Evolutionary conservation across 2,797 vertebrate genomes (phyloP).

Genomic region (Zonotrichia albicollis): DNA sequence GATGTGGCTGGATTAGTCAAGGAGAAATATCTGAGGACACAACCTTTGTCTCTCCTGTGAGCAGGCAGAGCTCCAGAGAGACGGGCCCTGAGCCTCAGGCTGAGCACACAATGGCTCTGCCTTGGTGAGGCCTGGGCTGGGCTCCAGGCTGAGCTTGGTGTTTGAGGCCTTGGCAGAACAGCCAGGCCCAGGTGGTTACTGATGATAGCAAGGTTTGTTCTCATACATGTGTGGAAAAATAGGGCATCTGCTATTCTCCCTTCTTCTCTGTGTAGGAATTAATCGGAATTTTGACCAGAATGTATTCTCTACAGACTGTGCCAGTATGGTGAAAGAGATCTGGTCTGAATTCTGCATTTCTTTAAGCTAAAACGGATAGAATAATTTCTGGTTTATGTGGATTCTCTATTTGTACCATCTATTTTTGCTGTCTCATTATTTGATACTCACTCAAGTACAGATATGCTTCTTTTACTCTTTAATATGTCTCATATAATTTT

Average conservation of each 20-base stretch:
- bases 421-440: not conserved
- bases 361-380: not conserved
- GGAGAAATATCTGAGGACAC: not conserved
- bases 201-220: not conserved
- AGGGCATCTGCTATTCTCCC: not conserved
- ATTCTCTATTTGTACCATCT: not conserved
- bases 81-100: not conserved
- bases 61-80: not conserved
- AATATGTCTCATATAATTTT: not conserved
- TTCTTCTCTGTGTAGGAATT: not conserved
- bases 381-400: not conserved
- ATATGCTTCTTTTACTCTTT: not conserved
- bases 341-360: not conserved
- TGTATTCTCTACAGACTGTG: not conserved
- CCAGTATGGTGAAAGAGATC: not conserved
- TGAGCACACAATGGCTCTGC: not conserved
- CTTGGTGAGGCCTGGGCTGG: not conserved
- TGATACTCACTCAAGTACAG: not conserved
- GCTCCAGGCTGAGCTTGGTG: not conserved
- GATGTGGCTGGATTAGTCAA: not conserved
- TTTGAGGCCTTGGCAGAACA: not conserved
- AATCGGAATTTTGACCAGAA: not conserved
- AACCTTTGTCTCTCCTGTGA: not conserved
- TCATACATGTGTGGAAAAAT: not conserved
- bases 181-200: not conserved